Evolutionary conservation across 1,140 invertebrate genomes (phyloP), one percentile per base, ranked within the genome.

Genomic region (Bombus confusus): DNA sequence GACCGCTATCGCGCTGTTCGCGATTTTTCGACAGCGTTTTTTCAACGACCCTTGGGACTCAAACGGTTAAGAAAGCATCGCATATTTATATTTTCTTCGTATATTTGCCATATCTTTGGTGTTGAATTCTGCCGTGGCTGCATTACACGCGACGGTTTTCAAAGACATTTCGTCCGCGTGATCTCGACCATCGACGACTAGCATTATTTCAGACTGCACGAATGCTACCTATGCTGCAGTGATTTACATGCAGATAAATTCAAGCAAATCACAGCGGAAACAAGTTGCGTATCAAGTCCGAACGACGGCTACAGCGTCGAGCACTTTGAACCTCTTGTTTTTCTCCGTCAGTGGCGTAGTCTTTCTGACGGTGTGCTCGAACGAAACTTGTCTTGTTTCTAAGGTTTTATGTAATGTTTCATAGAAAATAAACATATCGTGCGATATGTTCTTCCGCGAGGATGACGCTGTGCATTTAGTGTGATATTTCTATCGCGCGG

Each of bases 241-340:
- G 37, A 68, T 68, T 68, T 68, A 22, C 18, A 68, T 37, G 66
- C 66, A 68, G 31, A 22, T 68, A 25, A 22, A 68, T 34, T 37
- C 31, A 68, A 18, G 3, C 37, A 10, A 68, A 68, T 68, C 31
- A 37, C 31, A 25, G 9, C 31, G 34, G 8, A 68, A 25, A 68
- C 15, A 68, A 25, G 18, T 34, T 10, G 18, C 31, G 25, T 68
- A 34, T 34, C 31, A 68, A 22, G 18, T 25, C 9, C 66, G 3
- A 10, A 37, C 31, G 13, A 31, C 62, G n/a, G 13, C 3, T 34
- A 68, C 66, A 68, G 8, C 31, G 18, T 68, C 66, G 22, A 68
- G 66, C 66, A 68, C 66, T 68, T 68, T 68, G 66, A 68, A 34
- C 66, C 9, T 68, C 66, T 68, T 37, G 31, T 68, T 68, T 34